phyloP scores from a whole-genome alignment of 2,888 invertebrate species.

The Eledone cirrhosa region DNA sequence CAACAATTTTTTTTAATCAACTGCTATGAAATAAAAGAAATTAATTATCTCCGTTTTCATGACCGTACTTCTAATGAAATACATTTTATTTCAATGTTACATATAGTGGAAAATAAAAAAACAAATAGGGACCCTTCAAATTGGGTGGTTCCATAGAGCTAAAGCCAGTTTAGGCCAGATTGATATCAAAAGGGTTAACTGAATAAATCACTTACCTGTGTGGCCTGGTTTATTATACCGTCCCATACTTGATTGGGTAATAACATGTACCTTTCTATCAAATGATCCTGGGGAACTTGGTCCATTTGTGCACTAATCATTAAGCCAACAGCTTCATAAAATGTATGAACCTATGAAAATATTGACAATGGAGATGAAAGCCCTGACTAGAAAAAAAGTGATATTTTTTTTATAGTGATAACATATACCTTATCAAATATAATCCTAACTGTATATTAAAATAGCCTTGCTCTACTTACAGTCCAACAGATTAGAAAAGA shows the following conservation, averaged over 20 bases:
- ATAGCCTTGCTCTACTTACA: too few species aligned
- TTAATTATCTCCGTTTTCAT: neutral
- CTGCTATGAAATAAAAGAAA: neutral
- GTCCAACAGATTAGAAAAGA: too few species aligned
- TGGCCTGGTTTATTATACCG: conserved; percentile 95
- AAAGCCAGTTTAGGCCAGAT: too few species aligned
- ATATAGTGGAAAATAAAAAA: neutral
- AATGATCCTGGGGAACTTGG: conserved; percentile 86
- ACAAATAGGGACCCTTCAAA: neutral
- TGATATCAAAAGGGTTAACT: too few species aligned
- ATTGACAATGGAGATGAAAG: too few species aligned
- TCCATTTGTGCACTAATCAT: conserved; percentile 98
- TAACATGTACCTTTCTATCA: conserved; percentile 97
- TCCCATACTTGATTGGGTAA: conserved; percentile 98
- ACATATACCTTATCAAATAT: too few species aligned
- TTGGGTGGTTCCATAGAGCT: neutral
- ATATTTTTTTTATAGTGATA: too few species aligned
- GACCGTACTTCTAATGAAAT: too few species aligned
- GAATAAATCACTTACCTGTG: conserved; percentile 72
- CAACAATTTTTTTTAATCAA: neutral
- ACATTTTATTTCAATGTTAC: neutral
- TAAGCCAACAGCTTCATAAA: conserved; percentile 98
- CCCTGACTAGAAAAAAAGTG: too few species aligned
- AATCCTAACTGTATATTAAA: too few species aligned
- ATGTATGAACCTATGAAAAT: conserved; percentile 81